Conservation (phyloP, 2,113 vertebrate species). For the Bujurquina vittata region DNA sequence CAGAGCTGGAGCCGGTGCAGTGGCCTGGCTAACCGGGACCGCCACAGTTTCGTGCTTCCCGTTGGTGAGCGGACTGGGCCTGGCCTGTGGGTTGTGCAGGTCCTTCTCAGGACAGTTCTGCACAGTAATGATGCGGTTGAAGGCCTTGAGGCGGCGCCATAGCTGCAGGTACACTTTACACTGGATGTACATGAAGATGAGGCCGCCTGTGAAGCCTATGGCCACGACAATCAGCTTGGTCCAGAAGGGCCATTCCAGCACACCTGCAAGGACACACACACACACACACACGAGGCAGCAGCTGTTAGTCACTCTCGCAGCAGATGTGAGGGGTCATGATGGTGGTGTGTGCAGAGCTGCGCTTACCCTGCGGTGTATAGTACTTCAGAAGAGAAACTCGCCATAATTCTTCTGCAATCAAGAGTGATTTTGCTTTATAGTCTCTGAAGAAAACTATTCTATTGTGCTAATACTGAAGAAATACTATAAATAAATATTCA, state of each 20-base stretch:
- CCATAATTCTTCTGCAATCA: constrained; percentile 76
- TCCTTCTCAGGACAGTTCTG: constrained; percentile 95
- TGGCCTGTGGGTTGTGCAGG: constrained; percentile 82
- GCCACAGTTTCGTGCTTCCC: constrained; percentile 81
- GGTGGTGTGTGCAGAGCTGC: constrained; percentile 29
- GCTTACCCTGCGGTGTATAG: constrained; percentile 69
- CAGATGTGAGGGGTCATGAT: constrained; percentile 9
- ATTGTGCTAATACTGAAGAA: constrained; percentile 5
- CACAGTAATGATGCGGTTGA: constrained; percentile 97
- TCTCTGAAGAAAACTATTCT: neutral
- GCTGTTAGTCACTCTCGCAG: constrained; percentile 1
- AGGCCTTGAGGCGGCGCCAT: constrained; percentile 96
- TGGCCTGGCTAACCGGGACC: constrained; percentile 74
- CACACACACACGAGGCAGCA: neutral
- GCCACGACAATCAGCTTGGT: constrained; percentile 95
- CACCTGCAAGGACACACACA: constrained; percentile 76
- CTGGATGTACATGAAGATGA: constrained; percentile 98
- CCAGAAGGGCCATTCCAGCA: constrained; percentile 98
- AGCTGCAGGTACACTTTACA: constrained; percentile 96
- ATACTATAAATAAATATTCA: neutral
- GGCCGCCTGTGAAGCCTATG: constrained; percentile 89
- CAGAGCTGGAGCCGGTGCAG: neutral
- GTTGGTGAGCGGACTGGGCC: constrained; percentile 53
- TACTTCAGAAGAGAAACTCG: constrained; percentile 73
- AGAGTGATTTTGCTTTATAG: constrained; percentile 58